Evolutionary conservation across 2,113 vertebrate genomes (phyloP), one percentile per base, ranked within the genome.

Genomic region (Danionella cerebrum): DNA sequence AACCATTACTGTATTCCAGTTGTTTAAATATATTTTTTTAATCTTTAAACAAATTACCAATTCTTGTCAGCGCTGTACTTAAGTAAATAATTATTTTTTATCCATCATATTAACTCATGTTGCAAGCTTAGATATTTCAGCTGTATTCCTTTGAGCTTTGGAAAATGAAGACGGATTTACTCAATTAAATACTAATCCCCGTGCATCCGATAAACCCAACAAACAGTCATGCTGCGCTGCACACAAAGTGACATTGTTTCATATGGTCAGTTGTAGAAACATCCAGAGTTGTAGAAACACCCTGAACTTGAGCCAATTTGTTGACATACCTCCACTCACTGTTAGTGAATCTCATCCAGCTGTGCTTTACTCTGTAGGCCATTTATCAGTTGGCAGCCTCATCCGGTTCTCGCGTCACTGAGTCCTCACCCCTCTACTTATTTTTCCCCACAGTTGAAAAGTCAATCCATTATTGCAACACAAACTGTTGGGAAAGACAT

Each of bases 91-190:
- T 60, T 33, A 9, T 18, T 27, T 31, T 5, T 29, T 29, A 18
- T 16, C 13, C 31, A 33, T 53, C 33, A 44, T 19, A n/a, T n/a
- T n/a, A 45, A 8, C 51, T 33, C 6, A n/a, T 11, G 27, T 5
- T 51, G n/a, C 3, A 51, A 35, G 65, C 52, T 65, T 22, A 50
- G n/a, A 2, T 47, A 51, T 51, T 58, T 19, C 11, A 53, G 35
- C 7, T 47, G 27, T 38, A 38, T 44, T 25, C 39, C 22, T 39
- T 65, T 71, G 14, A 44, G 11, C 57, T 44, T 14, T 47, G 39
- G 14, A 27, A 24, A 64, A 52, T 39, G 21, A 8, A 52, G n/a
- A 14, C 48, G 41, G 51, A 54, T 71, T 55, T n/a, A 71, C 41
- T 39, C 19, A 44, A 72, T 67, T 60, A 60, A 72, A 62, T 1